Conservation (phyloP, 2,113 vertebrate species). For the Semicossyphus pulcher region DNA sequence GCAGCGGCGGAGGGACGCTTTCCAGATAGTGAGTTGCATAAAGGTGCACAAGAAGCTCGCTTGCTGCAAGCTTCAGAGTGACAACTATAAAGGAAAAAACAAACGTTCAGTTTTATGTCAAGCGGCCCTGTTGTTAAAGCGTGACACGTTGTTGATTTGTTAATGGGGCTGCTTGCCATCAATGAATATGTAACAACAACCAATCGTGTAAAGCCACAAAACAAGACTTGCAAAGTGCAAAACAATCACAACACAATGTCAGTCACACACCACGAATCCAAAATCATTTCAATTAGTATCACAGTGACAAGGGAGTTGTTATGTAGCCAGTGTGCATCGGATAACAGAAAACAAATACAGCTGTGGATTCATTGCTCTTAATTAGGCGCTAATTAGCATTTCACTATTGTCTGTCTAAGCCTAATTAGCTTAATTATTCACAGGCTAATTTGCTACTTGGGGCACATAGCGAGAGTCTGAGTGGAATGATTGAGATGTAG, state of each 20-base stretch:
- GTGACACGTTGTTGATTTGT: background rate
- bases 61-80: background rate
- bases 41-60: background rate
- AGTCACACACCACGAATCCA: constrained; percentile 59
- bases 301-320: constrained; percentile 56
- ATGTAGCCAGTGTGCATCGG: constrained; percentile 60
- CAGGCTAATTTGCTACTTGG: constrained; percentile 66
- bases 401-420: constrained; percentile 75
- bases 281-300: constrained; percentile 52
- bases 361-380: constrained; percentile 72
- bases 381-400: constrained; percentile 77
- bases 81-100: background rate
- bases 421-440: constrained; percentile 78
- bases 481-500: constrained; percentile 65
- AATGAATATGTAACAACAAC: constrained; percentile 23
- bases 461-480: constrained; percentile 54
- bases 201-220: constrained; percentile 15
- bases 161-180: background rate
- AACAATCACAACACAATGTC: constrained; percentile 40
- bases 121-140: background rate
- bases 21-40: background rate
- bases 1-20: background rate
- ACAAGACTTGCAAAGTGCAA: constrained; percentile 28
- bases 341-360: constrained; percentile 73
- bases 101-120: background rate